phyloP scores from a whole-genome alignment of 2,113 vertebrate species.

The Cololabis saira region DNA sequence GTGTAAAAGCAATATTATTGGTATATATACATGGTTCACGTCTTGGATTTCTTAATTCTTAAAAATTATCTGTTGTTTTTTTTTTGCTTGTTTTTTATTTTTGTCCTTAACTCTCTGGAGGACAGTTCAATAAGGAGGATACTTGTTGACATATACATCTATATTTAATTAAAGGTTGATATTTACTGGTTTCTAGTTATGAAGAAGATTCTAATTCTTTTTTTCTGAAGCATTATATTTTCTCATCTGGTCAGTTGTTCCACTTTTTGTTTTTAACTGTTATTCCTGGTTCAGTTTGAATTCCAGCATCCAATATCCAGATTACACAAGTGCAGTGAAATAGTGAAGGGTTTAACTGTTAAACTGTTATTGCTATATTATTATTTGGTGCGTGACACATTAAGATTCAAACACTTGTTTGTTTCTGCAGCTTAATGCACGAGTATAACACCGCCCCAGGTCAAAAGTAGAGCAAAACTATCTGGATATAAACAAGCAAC shows the following conservation, averaged over 20 bases:
- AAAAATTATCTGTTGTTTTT: slow-evolving; percentile 8
- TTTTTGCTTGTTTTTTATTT: too few relatives aligned
- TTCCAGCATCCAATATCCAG: too few relatives aligned
- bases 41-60: slow-evolving; percentile 37
- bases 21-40: slow-evolving; percentile 57
- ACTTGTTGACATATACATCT: slow-evolving; percentile 4
- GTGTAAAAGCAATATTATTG: slow-evolving; percentile 81
- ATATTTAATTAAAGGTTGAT: slow-evolving; percentile 13
- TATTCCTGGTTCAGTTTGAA: too few relatives aligned
- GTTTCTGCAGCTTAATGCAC: too few relatives aligned
- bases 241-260: neutral
- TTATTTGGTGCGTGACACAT: slow-evolving; percentile 3
- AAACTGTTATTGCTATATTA: slow-evolving; percentile 6
- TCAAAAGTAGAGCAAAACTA: neutral
- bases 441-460: too few relatives aligned
- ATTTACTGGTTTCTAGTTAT: slow-evolving; percentile 18
- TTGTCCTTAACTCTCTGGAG: slow-evolving; percentile 20
- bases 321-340: neutral
- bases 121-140: slow-evolving; percentile 12
- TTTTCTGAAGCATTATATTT: too few relatives aligned
- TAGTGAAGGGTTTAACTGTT: slow-evolving; percentile 1
- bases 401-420: slow-evolving; percentile 2
- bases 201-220: neutral
- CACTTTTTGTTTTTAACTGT: neutral
- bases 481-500: neutral